Conservation (phyloP, 2,888 invertebrate genomes). For the Hemistola chrysoprasaria region DNA sequence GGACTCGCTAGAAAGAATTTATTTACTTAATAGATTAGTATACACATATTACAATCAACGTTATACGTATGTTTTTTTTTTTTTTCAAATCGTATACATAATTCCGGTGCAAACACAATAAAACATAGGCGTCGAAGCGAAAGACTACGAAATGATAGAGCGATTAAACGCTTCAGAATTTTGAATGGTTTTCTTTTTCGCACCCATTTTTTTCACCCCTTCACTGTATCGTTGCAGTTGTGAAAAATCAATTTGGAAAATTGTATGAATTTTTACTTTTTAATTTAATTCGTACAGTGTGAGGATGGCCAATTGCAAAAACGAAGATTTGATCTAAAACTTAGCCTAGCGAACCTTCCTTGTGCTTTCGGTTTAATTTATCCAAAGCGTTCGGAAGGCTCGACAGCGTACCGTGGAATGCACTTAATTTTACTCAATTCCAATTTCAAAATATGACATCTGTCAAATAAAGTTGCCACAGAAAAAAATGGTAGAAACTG, state of each 20-base stretch:
- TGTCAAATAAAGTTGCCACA: too few relatives aligned
- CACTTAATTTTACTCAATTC: slow-evolving; percentile 26
- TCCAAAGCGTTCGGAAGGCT: slow-evolving; percentile 44
- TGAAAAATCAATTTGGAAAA: slow-evolving; percentile 45
- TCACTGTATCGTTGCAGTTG: slow-evolving; percentile 68
- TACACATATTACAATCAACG: slow-evolving; percentile 81
- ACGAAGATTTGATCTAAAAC: slow-evolving; percentile 81
- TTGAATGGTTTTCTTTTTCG: slow-evolving; percentile 42
- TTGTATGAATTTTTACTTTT: slow-evolving; percentile 38
- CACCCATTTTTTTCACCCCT: slow-evolving; percentile 76
- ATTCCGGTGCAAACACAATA: slow-evolving; percentile 72
- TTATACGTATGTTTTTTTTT: slow-evolving; percentile 78
- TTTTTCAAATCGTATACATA: slow-evolving; percentile 77
- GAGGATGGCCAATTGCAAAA: slow-evolving; percentile 83
- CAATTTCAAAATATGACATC: slow-evolving; percentile 19
- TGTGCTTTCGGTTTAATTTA: slow-evolving; percentile 35
- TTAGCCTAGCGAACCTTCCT: slow-evolving; percentile 63
- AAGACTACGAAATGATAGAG: slow-evolving; percentile 42
- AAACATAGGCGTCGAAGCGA: slow-evolving; percentile 68
- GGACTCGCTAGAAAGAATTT: slow-evolving; percentile 43
- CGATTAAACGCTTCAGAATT: slow-evolving; percentile 29
- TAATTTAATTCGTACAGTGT: slow-evolving; percentile 72
- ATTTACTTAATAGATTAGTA: slow-evolving; percentile 75
- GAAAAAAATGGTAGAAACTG: too few relatives aligned
- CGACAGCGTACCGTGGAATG: slow-evolving; percentile 40